phyloP scores from a whole-genome alignment of 2,888 invertebrate species.

The Cephus sareptanus region DNA sequence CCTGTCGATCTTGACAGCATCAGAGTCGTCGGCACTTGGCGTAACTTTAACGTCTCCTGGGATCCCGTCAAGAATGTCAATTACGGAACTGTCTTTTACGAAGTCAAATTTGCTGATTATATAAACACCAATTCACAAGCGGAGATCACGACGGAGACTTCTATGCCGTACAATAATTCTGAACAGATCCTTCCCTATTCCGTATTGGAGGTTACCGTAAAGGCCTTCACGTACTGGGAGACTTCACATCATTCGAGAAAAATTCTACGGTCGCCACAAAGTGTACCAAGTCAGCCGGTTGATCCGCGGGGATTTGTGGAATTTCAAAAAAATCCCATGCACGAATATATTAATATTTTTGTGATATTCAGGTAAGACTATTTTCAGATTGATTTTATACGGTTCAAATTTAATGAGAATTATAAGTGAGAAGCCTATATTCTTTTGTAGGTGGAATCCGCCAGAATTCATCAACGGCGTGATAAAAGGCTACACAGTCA shows the following conservation, averaged over 20 bases:
- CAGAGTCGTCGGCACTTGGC: constrained; percentile 79
- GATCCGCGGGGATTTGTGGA: constrained; percentile 80
- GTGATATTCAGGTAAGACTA: constrained; percentile 50
- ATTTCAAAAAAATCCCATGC: constrained; percentile 64
- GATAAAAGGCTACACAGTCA: constrained; percentile 77
- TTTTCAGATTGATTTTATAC: constrained; percentile 31
- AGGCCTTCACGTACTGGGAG: constrained; percentile 89
- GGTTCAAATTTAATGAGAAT: constrained; percentile 22
- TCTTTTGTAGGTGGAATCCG: constrained; percentile 81
- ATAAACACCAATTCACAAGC: constrained; percentile 71
- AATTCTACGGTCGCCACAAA: constrained; percentile 81
- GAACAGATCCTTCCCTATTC: constrained; percentile 76
- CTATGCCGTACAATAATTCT: constrained; percentile 63
- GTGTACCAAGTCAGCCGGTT: constrained; percentile 81
- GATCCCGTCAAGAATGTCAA: constrained; percentile 78
- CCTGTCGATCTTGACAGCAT: constrained; percentile 76
- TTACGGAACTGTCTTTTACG: constrained; percentile 85
- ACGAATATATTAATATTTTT: constrained; percentile 51
- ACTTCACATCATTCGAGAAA: constrained; percentile 74
- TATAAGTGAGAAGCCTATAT: constrained; percentile 39
- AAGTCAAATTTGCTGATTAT: constrained; percentile 76
- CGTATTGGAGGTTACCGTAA: constrained; percentile 77
- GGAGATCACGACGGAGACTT: constrained; percentile 55
- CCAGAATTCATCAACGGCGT: constrained; percentile 81
- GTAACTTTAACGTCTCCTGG: constrained; percentile 88